Conservation (phyloP, 2,797 vertebrate genomes). For the Buceros bicornis region DNA sequence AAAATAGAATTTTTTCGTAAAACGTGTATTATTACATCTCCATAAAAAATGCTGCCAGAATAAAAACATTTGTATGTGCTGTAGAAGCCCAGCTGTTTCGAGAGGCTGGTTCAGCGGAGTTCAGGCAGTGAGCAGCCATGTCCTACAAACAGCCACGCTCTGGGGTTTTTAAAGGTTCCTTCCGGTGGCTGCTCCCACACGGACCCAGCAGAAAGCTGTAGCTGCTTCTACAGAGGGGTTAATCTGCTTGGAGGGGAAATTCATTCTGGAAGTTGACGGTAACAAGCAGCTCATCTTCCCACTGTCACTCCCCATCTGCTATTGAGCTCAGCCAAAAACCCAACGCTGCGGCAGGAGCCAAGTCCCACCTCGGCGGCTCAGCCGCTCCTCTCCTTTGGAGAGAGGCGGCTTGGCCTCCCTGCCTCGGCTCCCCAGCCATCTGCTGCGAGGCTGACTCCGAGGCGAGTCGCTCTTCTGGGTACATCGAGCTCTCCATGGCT, state of each 20-base stretch:
- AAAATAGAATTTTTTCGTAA: constrained; percentile 38
- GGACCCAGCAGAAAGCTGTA: neutral
- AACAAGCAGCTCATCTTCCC: neutral
- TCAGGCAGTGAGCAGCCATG: constrained; percentile 17
- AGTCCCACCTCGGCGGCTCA: neutral
- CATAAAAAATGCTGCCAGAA: constrained; percentile 73
- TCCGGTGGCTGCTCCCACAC: neutral
- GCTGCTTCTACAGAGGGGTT: neutral
- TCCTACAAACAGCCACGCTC: neutral
- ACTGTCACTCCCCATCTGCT: neutral
- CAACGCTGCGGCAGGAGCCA: neutral
- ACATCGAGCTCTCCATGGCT: neutral
- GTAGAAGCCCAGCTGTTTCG: constrained; percentile 69
- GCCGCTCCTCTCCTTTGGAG: neutral
- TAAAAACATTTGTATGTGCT: constrained; percentile 69
- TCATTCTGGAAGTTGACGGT: neutral
- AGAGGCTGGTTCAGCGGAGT: constrained; percentile 47
- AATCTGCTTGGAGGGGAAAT: constrained; percentile 10
- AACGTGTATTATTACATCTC: constrained; percentile 60
- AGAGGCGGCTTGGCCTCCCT: neutral
- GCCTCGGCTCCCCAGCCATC: neutral
- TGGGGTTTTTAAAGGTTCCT: constrained; percentile 18
- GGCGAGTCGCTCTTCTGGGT: neutral
- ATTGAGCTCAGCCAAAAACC: neutral
- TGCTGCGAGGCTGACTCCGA: neutral